Percentiles rank a stretch among this genome's conserved stretches.
These are phyloP conservation scores for Otocyon megalotis DNA, from an alignment of 2,113 vertebrate genomes.

Conservation along the genomic window DNA sequence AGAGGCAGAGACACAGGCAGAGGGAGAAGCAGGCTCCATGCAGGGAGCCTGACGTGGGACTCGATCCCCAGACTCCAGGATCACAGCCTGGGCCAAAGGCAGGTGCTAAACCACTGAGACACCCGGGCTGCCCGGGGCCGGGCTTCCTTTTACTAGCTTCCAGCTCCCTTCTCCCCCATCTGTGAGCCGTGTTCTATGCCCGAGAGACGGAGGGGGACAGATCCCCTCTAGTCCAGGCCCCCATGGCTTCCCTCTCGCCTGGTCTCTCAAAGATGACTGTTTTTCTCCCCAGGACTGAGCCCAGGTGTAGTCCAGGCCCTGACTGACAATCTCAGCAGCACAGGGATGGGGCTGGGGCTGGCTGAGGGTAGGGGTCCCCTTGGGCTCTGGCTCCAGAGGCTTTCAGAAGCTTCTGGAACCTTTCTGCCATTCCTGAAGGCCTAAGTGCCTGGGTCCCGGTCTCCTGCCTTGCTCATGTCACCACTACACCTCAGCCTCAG, in stretches of 20 bases:
- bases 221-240: background rate
- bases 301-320: background rate
- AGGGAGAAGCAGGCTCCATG: no score
- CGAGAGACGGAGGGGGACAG: rapidly evolving
- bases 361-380: background rate
- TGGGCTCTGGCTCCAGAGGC: background rate
- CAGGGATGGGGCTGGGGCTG: background rate
- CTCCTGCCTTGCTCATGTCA: background rate
- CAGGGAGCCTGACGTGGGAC: no score
- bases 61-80: no score
- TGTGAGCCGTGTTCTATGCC: rapidly evolving
- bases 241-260: no score
- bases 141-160: no score
- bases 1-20: no score
- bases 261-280: background rate
- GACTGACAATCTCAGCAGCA: background rate
- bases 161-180: background rate
- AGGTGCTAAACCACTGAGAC: no score
- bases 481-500: background rate
- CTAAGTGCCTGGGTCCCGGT: background rate
- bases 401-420: background rate
- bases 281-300: background rate
- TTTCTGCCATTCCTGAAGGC: background rate
- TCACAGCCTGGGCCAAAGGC: no score
- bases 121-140: no score